phyloP scores from a whole-genome alignment of 2,888 invertebrate species.

The Microdon myrmicae region DNA sequence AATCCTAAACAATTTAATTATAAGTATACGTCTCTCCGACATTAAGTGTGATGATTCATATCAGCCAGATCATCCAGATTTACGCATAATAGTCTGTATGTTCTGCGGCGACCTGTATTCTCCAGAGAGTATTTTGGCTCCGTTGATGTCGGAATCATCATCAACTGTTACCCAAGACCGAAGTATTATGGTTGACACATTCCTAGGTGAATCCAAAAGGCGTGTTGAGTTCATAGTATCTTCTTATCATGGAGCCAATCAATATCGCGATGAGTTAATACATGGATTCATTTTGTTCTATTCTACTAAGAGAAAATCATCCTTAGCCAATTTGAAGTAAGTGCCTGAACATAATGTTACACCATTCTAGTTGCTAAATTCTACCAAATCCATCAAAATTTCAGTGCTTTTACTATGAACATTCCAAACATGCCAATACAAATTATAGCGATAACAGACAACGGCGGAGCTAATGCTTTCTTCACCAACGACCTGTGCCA shows the following conservation, averaged over 20 bases:
- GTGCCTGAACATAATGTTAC: conserved; percentile 56
- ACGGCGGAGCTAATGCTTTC: conserved; percentile 88
- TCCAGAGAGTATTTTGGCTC: conserved; percentile 88
- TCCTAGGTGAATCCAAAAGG: conserved; percentile 88
- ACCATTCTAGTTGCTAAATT: neutral
- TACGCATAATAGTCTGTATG: conserved; percentile 92
- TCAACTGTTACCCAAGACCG: conserved; percentile 77
- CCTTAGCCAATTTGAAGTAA: conserved; percentile 89
- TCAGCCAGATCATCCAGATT: conserved; percentile 65
- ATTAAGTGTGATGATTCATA: conserved; percentile 65
- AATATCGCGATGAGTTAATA: conserved; percentile 89
- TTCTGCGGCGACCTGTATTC: conserved; percentile 96
- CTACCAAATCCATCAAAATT: conserved; percentile 12
- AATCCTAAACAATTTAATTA: conserved; percentile 66
- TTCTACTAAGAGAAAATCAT: conserved; percentile 94
- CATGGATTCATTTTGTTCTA: conserved; percentile 96
- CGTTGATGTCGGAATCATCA: conserved; percentile 82
- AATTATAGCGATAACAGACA: conserved; percentile 92
- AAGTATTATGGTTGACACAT: conserved; percentile 90
- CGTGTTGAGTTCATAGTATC: conserved; percentile 91
- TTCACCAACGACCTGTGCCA: conserved; percentile 91
- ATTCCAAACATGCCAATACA: conserved; percentile 93
- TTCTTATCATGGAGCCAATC: conserved; percentile 93
- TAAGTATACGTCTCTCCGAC: conserved; percentile 64
- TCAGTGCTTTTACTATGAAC: conserved; percentile 90